Evolutionary conservation across 2,797 vertebrate genomes (phyloP), one percentile per base, ranked within the genome.

Genomic region (Sebastes hubbsi): DNA sequence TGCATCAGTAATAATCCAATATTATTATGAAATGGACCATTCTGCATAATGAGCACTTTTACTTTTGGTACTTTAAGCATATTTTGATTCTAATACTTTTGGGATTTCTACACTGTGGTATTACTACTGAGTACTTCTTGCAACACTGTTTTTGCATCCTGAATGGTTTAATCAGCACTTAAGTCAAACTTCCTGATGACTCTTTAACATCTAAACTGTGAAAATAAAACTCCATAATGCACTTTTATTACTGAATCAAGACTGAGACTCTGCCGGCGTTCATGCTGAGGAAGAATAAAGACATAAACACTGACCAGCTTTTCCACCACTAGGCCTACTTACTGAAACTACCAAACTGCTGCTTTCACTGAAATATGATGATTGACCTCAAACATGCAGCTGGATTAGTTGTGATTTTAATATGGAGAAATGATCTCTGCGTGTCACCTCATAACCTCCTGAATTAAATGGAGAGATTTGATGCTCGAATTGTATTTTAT

Each of bases 321-420:
- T 29, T 46, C 1, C 54, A 65, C 34, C 27, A 14, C 30, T 42
- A 16, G 38, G 14, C 38, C 38, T 32, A 22, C 46, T 42, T 29
- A 25, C 52, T 77, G 25, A 64, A 65, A 32, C 34, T n/a, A 29
- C 34, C 6, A 6, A 58, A 59, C 61, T 61, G 65, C 12, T 30
- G 67, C 65, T 82, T 54, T 59, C 49, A 30, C 16, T 80, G 42
- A 73, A 80, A 87, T 32, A 42, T 73, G 8, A 83, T 84, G 62
- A 73, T n/a, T 83, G 72, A 89, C 87, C 88, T 81, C 14, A 64
- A 80, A 83, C 34, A 14, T 38, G 56, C 61, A 68, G 60, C 66
- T 85, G 90, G 93, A 93, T 94, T 92, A 93, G 62, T 73, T 69
- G 63, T 76, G 78, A 71, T 65, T 91, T 81, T 88, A 88, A 88